Base-by-base conservation (phyloP, 2,113 vertebrate species). In the Aptenodytes patagonicus region DNA sequence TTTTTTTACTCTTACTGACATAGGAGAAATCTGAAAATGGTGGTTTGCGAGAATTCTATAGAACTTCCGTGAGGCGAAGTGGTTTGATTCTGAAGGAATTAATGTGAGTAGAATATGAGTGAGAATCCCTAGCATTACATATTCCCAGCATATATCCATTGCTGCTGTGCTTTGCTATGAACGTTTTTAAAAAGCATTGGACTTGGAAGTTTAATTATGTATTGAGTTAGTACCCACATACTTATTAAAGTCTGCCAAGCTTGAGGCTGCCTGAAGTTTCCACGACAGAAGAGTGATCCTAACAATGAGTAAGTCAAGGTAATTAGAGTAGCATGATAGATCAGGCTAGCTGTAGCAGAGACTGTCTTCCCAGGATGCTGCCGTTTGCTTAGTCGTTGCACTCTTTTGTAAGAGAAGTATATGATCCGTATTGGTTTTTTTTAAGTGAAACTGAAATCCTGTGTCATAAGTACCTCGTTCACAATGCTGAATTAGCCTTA, bases 301-400 rank as follows among this genome's bases (percentile, higher is more conserved):
- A 93, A 75, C 83, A 86, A 71, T 92, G n/a, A 82, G 79, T 77
- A 87, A 91, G 40, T 79, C 40, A 62, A 62, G 81, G 91, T 91
- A 89, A 89, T 79, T 89, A 79, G 71, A 87, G 61, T 86, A 71
- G 66, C 0, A 4, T 80, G 81, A 76, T 93, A 89, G 93, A 92
- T 96, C 77, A 76, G 57, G 52, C 42, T 83, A 70, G 28, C 49
- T 83, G 40, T 79, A 54, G 85, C 85, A 78, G 69, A 72, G 69
- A 55, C 55, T 61, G 26, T 47, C 51, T 91, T 60, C 26, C 55
- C n/a, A 60, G 42, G 25, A 5, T 54, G 62, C 18, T 80, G 54
- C 52, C 9, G 4, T 83, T 83, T 36, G 42, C 68, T 80, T 91
- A 83, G 42, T 81, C 77, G 71, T 26, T 38, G 34, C 57, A 34